Conservation (phyloP, 2,797 vertebrate species). For the Alauda arvensis region DNA sequence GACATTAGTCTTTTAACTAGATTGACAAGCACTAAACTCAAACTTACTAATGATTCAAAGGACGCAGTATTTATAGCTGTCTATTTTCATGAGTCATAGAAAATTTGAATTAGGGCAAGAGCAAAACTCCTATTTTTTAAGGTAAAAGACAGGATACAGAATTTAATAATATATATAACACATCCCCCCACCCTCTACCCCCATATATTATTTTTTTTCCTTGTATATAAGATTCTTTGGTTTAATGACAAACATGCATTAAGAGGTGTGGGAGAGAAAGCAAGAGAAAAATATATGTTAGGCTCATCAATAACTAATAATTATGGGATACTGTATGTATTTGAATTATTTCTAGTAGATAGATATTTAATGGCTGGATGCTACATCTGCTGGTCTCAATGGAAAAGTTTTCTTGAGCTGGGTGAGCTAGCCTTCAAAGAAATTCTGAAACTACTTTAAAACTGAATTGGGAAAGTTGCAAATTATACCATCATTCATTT, state of each 20-base stretch:
- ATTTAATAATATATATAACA: neutral
- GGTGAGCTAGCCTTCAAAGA: neutral
- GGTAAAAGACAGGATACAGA: neutral
- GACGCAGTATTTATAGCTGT: slow-evolving; percentile 1
- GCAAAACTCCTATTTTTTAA: neutral
- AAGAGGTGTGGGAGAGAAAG: neutral
- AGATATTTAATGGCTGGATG: neutral
- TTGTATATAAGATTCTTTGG: neutral
- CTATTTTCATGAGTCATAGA: slow-evolving; percentile 11
- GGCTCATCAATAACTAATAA: neutral
- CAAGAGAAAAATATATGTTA: neutral
- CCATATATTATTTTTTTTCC: neutral
- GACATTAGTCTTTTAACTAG: slow-evolving; percentile 48
- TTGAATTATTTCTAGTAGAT: neutral
- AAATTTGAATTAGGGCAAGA: neutral
- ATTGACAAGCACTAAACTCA: slow-evolving; percentile 44
- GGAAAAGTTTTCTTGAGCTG: neutral
- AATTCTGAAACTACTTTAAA: neutral
- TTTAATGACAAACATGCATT: neutral
- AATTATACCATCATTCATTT: neutral
- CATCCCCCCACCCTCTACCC: rapidly evolving
- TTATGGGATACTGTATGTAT: neutral
- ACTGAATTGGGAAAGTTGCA: neutral
- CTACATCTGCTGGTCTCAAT: neutral
- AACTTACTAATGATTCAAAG: slow-evolving; percentile 52